Evolutionary conservation across 1,140 invertebrate genomes (phyloP), one percentile per base, ranked within the genome.

Genomic region (Drosophila persimilis): DNA sequence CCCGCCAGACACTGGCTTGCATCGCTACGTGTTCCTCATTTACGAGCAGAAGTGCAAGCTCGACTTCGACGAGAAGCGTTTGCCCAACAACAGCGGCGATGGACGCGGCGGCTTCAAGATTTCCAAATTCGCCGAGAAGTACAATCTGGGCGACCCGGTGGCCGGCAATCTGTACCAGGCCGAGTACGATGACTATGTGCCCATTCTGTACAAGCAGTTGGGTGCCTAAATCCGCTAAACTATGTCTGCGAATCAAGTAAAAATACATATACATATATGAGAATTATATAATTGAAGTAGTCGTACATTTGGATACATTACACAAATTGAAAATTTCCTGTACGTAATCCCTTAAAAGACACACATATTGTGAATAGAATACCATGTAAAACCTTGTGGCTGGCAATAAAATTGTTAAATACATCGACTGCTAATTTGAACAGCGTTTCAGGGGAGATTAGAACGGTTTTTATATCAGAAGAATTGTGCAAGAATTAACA

Each of bases 131-230:
- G 90, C 90, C 8, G 65, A 76, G 35, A 91, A 98, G 79, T 96
- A 98, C 80, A 93, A 95, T 1, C 92, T 99, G n/a, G 96, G 96
- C 5, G 91, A 95, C 67, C 96, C 97, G 0, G 92, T 98, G 56
- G 97, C 97, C 56, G 97, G 96, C 9, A 99, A 98, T 84, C 95
- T 98, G 85, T 99, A 95, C 81, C 95, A 96, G 91, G 97, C 98
- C 3, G 93, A 97, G 85, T 99, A 93, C 84, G 98, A 99, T 92
- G 96, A 97, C 79, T 99, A 98, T 85, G 97, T 98, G 3, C 97
- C 97, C 0, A 75, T 65, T 6, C 74, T 91, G 3, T 91, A 91
- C 29, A 91, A 91, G 53, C 74, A 91, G 48, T 51, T 91, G 61
- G 90, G 89, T 17, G 89, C 60, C 15, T 85, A 79, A 62, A 26